Percentiles rank a stretch among this genome's conserved stretches.
phyloP scores from a whole-genome alignment of 2,797 vertebrate species.

The Cichlasoma orientale region DNA sequence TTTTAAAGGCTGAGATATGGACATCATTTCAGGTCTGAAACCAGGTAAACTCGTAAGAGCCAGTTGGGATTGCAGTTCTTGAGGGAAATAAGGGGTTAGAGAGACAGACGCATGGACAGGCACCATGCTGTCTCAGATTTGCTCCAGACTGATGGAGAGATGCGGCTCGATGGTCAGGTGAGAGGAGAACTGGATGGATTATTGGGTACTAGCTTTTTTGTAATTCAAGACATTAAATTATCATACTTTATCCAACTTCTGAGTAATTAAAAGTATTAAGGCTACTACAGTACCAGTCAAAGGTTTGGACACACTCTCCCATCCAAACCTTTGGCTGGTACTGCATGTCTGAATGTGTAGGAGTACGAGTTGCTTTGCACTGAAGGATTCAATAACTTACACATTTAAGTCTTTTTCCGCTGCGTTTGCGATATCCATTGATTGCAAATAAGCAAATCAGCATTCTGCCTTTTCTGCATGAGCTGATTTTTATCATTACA shows the following conservation, averaged over 20 bases:
- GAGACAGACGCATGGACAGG: neutral
- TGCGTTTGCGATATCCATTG: slow-evolving; percentile 17
- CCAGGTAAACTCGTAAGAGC: neutral
- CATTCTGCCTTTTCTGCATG: slow-evolving; percentile 35
- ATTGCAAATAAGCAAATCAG: slow-evolving; percentile 55
- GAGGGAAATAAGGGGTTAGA: neutral
- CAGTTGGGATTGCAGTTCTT: neutral
- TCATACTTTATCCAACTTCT: neutral
- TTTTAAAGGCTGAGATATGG: neutral
- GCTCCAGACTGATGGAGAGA: neutral
- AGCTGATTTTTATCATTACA: slow-evolving; percentile 27
- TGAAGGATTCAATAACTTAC: slow-evolving; percentile 1
- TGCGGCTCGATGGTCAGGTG: neutral
- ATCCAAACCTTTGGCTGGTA: too few species aligned
- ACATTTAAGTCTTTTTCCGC: slow-evolving; percentile 36
- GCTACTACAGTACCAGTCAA: neutral
- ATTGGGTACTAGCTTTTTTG: neutral
- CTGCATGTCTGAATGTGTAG: neutral
- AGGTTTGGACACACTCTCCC: too few species aligned
- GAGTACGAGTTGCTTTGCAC: slow-evolving; percentile 12
- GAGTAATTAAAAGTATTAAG: neutral
- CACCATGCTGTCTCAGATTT: neutral
- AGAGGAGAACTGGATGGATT: neutral
- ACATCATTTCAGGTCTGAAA: neutral
- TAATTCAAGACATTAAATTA: neutral